Percentiles rank a stretch among this genome's conserved stretches.
Evolutionary conservation across 2,797 vertebrate genomes (phyloP).

Genomic region (Oreortyx pictus): DNA sequence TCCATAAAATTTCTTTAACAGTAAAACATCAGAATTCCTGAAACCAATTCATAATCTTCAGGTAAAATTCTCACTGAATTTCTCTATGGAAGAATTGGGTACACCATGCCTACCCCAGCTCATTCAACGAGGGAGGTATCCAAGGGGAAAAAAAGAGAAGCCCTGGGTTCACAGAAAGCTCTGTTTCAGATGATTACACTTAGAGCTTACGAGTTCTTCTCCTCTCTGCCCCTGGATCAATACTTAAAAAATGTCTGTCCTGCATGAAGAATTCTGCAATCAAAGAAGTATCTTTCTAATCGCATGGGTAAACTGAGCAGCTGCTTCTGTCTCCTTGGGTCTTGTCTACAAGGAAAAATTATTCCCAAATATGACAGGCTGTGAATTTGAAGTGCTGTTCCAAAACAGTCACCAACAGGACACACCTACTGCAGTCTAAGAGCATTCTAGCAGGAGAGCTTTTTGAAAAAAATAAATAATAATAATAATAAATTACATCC

Average conservation of each 20-base stretch:
- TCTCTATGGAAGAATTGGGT: neutral
- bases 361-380: neutral
- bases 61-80: neutral
- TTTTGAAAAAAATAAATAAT: neutral
- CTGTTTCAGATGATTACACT: neutral
- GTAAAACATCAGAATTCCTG: neutral
- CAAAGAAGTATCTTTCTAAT: conserved; percentile 19
- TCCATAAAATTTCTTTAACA: neutral
- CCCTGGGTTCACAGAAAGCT: neutral
- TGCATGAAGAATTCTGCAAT: neutral
- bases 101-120: neutral
- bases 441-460: neutral
- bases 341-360: neutral
- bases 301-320: neutral
- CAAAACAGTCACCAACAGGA: neutral
- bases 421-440: neutral
- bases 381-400: neutral
- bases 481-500: neutral
- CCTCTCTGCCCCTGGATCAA: neutral
- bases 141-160: neutral
- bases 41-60: neutral
- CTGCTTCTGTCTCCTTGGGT: neutral
- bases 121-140: neutral
- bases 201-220: neutral
- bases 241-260: neutral